These are phyloP conservation scores for Aulostomus chinensis DNA, from an alignment of 2,797 vertebrate genomes.

Conservation along the genomic window DNA sequence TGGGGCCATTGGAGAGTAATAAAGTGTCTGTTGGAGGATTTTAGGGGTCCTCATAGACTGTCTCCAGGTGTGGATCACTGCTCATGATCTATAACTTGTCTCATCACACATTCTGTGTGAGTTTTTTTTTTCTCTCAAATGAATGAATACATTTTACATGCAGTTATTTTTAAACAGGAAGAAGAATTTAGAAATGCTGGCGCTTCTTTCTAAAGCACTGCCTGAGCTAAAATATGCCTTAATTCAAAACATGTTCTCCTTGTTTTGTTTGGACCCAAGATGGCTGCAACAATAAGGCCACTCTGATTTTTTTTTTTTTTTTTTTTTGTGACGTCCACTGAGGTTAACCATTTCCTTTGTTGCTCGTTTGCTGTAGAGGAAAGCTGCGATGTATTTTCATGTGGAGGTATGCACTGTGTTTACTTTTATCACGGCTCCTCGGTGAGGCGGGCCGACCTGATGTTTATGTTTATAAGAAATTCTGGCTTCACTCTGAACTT, in stretches of 20 bases:
- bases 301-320: conserved; percentile 39
- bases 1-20: conserved; percentile 66
- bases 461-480: conserved; percentile 77
- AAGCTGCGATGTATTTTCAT: conserved; percentile 57
- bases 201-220: not conserved
- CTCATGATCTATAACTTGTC: conserved; percentile 66
- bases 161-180: conserved; percentile 10
- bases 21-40: conserved; percentile 72
- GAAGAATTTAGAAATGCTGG: conserved; percentile 6
- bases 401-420: conserved; percentile 62
- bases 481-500: conserved; percentile 76
- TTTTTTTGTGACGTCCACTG: conserved; percentile 49
- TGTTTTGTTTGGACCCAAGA: conserved; percentile 56
- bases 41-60: conserved; percentile 59
- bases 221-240: conserved; percentile 8
- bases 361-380: conserved; percentile 34
- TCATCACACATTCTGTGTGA: conserved; percentile 37
- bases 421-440: conserved; percentile 67
- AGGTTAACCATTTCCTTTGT: conserved; percentile 72
- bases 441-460: conserved; percentile 52
- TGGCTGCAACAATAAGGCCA: conserved; percentile 41
- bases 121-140: too few relatives aligned
- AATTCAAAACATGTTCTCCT: conserved; percentile 46
- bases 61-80: conserved; percentile 66
- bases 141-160: too few relatives aligned